Percentiles rank a stretch among this genome's conserved stretches.
Evolutionary conservation across 64 coral and sea anemone species (phyloP).

Genomic region (Catalaphyllia jardinei): DNA sequence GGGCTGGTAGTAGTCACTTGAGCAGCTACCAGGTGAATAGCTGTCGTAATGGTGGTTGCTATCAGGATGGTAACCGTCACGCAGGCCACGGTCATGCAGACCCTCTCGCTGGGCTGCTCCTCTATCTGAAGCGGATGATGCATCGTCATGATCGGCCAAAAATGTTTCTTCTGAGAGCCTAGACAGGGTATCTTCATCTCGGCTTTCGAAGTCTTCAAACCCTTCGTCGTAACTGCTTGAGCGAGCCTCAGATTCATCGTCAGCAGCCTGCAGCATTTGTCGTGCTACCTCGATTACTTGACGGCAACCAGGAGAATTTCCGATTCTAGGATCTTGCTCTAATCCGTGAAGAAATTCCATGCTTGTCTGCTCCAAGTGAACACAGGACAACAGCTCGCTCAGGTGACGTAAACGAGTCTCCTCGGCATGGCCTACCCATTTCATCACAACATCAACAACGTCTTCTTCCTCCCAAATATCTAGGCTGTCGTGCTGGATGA

Average conservation of each 20-base stretch:
- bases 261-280: not conserved
- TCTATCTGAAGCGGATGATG: not conserved
- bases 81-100: not conserved
- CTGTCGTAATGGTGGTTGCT: not conserved
- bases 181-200: not conserved
- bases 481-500: slow-evolving; percentile 19
- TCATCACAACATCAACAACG: slow-evolving; percentile 25
- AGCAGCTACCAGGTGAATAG: not conserved
- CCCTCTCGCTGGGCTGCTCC: not conserved
- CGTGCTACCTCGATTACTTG: slow-evolving; percentile 1
- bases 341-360: not conserved
- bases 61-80: not conserved
- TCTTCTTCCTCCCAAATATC: slow-evolving; percentile 32
- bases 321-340: not conserved
- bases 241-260: not conserved
- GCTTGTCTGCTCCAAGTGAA: slow-evolving; percentile 31
- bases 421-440: slow-evolving; percentile 19
- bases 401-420: not conserved
- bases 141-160: not conserved
- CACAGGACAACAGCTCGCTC: slow-evolving; percentile 12
- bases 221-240: not conserved
- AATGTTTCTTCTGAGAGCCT: not conserved
- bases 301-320: not conserved
- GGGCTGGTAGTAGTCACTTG: not conserved
- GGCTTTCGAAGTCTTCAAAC: not conserved